Evolutionary conservation across 2,113 vertebrate species (phyloP).

Genomic region (Gymnorhina tibicen): DNA sequence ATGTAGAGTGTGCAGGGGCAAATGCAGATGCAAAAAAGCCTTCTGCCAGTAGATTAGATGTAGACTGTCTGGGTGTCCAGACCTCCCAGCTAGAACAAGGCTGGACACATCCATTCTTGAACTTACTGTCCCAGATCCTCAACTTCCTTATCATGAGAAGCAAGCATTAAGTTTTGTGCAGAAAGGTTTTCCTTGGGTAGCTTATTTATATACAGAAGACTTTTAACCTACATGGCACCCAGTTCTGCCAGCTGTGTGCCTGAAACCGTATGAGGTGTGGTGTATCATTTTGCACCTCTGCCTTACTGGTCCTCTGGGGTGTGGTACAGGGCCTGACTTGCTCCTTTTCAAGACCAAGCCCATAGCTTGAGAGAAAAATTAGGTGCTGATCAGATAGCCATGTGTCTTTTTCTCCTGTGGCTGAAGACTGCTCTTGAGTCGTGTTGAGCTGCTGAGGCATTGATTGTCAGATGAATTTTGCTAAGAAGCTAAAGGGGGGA

Average conservation of each 20-base stretch:
- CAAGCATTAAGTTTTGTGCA: neutral
- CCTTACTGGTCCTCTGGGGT: neutral
- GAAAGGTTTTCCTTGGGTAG: neutral
- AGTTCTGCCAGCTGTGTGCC: neutral
- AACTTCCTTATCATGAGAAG: neutral
- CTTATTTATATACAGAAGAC: neutral
- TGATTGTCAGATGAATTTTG: neutral
- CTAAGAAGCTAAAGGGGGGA: neutral
- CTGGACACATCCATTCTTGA: neutral
- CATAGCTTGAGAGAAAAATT: neutral
- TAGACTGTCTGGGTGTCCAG: neutral
- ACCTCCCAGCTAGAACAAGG: neutral
- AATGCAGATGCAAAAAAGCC: neutral
- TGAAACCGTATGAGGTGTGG: neutral
- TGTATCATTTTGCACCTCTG: neutral
- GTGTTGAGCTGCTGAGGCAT: neutral
- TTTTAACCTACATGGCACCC: neutral
- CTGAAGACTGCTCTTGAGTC: neutral
- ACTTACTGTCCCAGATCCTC: neutral
- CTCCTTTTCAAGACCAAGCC: neutral
- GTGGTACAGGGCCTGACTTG: neutral
- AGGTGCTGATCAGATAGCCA: neutral
- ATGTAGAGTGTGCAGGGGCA: neutral
- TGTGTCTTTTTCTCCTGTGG: neutral
- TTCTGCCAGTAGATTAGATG: neutral